A percentile compares a stretch with the other conserved stretches of the same genome.
Conservation (phyloP, 2,888 invertebrate genomes). For the Xestoiulus laeticollis region DNA sequence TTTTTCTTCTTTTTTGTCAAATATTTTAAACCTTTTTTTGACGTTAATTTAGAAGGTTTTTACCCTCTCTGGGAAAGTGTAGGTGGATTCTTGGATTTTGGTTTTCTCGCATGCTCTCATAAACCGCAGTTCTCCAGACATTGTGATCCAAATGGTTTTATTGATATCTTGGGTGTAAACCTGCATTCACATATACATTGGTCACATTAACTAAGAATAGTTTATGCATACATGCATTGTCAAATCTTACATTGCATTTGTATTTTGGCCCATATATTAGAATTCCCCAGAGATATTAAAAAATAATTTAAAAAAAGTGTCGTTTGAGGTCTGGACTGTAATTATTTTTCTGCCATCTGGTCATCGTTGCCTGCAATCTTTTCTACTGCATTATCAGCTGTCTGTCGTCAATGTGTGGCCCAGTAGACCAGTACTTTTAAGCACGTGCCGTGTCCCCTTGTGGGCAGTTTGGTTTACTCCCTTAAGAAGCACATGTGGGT, state of each 20-base stretch:
- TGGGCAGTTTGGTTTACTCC: neutral
- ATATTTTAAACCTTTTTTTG: neutral
- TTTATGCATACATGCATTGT: no score
- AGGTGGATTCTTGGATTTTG: neutral
- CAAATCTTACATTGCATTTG: no score
- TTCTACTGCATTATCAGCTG: neutral
- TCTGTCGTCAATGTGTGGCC: slow-evolving; percentile 4
- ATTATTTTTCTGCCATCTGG: neutral
- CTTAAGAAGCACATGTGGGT: neutral
- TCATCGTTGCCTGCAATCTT: neutral
- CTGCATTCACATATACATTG: no score
- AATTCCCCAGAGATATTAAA: no score
- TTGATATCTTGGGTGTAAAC: neutral
- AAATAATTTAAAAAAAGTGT: neutral
- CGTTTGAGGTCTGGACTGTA: neutral
- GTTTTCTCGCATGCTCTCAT: neutral
- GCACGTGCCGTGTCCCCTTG: neutral
- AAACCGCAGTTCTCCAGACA: neutral
- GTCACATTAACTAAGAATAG: no score
- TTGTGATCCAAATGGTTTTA: neutral
- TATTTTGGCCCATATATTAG: no score
- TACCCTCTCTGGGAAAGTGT: neutral
- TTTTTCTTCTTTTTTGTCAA: no score
- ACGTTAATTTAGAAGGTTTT: neutral
- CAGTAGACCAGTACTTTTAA: neutral